phyloP scores from a whole-genome alignment of 2,888 invertebrate species.

The Amblyjoppa fuscipennis region DNA sequence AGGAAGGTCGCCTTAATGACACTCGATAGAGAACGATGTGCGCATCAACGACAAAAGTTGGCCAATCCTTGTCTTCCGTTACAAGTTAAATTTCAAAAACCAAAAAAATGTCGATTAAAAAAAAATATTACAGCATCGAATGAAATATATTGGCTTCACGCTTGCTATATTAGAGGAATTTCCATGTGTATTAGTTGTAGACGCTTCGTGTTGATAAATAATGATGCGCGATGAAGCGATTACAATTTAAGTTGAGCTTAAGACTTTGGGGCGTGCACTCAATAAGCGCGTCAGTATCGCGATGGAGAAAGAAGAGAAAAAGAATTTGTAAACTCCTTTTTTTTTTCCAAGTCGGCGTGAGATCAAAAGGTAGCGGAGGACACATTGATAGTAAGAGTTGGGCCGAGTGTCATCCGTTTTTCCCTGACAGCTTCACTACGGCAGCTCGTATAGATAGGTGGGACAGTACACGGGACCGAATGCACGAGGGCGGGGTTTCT shows the following conservation, averaged over 20 bases:
- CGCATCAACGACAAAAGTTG: conserved; percentile 38
- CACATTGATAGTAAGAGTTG: conserved; percentile 75
- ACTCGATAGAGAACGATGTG: conserved; percentile 2
- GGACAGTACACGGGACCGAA: conserved; percentile 48
- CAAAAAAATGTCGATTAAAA: conserved; percentile 12
- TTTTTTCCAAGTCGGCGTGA: conserved; percentile 70
- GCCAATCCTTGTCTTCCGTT: conserved; percentile 34
- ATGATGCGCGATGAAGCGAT: conserved; percentile 41
- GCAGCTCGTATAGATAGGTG: conserved; percentile 40
- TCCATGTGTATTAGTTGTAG: not conserved
- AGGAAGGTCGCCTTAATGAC: conserved; percentile 24
- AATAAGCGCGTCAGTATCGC: conserved; percentile 16
- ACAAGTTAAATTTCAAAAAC: not conserved
- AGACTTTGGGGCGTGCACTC: conserved; percentile 20
- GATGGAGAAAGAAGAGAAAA: conserved; percentile 38
- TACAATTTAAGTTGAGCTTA: conserved; percentile 19
- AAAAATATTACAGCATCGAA: not conserved
- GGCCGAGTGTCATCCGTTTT: conserved; percentile 78
- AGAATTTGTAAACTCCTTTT: conserved; percentile 52
- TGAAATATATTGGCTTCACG: not conserved
- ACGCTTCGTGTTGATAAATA: conserved; percentile 9
- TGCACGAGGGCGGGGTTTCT: conserved; percentile 46
- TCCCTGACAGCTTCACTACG: conserved; percentile 80
- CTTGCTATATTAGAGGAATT: conserved; percentile 2
- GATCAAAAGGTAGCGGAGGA: conserved; percentile 75